phyloP scores from a whole-genome alignment of 37 sponge, comb jelly and placozoan genomes.

The Axinella damicornis region DNA sequence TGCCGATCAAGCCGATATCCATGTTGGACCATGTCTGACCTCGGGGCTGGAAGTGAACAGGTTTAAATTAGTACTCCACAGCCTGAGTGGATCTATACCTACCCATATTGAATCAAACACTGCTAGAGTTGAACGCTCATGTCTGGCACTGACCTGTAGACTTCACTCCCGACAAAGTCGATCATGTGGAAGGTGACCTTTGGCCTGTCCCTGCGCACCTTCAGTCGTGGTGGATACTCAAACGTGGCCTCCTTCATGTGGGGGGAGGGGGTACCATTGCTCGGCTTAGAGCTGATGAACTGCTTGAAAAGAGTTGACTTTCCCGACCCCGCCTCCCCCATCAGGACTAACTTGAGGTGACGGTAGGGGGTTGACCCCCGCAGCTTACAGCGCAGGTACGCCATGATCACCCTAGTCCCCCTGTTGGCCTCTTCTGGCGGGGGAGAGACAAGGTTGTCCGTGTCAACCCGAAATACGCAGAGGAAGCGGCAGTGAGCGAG shows the following conservation, averaged over 20 bases:
- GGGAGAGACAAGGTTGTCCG: constrained; percentile 52
- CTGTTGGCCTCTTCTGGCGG: constrained; percentile 49
- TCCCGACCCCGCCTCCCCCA: constrained; percentile 54
- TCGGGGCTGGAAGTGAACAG: no score
- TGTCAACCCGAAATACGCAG: constrained; percentile 48
- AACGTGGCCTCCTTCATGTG: constrained; percentile 36
- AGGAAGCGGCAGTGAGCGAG: constrained; percentile 60
- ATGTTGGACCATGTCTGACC: no score
- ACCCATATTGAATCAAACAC: no score
- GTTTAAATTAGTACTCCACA: no score
- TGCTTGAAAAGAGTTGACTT: constrained; percentile 60
- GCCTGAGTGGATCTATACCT: no score
- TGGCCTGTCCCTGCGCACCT: constrained; percentile 16
- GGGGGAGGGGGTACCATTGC: not conserved
- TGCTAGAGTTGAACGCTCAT: no score
- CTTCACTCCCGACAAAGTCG: constrained; percentile 54
- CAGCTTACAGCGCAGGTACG: constrained; percentile 76
- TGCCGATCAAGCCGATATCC: no score
- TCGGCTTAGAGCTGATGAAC: not conserved
- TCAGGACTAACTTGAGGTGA: constrained; percentile 66
- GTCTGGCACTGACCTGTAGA: not conserved
- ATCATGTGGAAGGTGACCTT: constrained; percentile 64
- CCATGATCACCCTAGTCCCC: constrained; percentile 63
- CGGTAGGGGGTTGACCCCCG: constrained; percentile 65
- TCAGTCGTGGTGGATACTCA: constrained; percentile 34